Base-by-base conservation (phyloP, 2,797 vertebrate species). In the Kryptopterus vitreolus region DNA sequence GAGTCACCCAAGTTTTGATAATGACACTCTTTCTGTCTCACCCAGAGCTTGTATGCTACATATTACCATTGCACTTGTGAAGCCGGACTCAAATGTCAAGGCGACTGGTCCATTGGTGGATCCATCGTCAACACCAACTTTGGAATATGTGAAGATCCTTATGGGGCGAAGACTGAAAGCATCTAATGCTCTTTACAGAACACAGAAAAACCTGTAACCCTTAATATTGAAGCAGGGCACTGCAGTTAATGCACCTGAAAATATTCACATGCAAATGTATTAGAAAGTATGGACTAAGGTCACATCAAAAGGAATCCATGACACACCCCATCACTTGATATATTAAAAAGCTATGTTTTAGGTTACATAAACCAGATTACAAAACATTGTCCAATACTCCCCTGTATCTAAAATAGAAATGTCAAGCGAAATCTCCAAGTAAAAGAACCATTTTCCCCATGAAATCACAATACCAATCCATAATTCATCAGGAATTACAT, bases 61-160 rank as follows among this genome's bases (percentile, higher is more conserved):
- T 95, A 95, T 89, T 93, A 94, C 85, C 87, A 85, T 33, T 95
- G 94, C 87, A 92, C 91, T 66, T 95, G 95, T 0, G 94, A 95
- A 85, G 85, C 59, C 0, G 94, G 94, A 65, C 81, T 95, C 86
- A 87, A n/a, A 61, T 95, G 94, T 1, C 76, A 95, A 0, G 85
- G 0, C 0, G 87, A 94, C 1, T 89, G 10, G 78, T 86, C 62
- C 80, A 89, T 95, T 1, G 79, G 93, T 26, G 95, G 94, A 4
- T 55, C 89, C 84, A 85, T 95, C 87, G 92, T 90, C 87, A 95
- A 94, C 88, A 92, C 71, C 2, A 50, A 95, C 88, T 95, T 88
- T 0, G 94, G 94, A 1, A 0, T 57, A 86, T 95, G 95, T 84
- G 48, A 0, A 0, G 94, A 95, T 33, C 53, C 76, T 1, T 0